Percentiles rank a stretch among this genome's conserved stretches.
phyloP scores from a whole-genome alignment of 2,113 vertebrate genomes.

The Corythornis cristatus region DNA sequence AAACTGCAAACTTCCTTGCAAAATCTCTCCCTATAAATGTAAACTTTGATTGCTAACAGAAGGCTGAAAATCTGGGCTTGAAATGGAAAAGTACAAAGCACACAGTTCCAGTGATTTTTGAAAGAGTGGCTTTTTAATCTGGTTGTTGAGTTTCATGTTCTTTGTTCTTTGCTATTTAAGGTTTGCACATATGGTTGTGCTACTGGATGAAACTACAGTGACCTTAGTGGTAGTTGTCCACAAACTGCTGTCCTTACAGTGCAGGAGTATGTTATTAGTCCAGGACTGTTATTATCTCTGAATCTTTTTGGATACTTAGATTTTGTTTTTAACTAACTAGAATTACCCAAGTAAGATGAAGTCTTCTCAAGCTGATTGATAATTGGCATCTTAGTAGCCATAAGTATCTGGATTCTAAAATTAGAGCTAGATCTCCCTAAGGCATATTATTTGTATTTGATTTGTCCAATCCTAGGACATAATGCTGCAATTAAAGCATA shows the following conservation, averaged over 20 bases:
- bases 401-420: neutral
- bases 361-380: neutral
- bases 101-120: neutral
- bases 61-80: neutral
- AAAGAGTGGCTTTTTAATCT: neutral
- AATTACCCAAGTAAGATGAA: neutral
- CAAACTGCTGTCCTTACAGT: neutral
- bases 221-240: neutral
- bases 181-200: neutral
- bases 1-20: neutral
- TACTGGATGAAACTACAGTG: neutral
- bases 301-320: neutral
- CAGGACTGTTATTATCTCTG: neutral
- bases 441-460: neutral
- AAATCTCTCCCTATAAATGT: constrained; percentile 11
- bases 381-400: neutral
- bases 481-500: neutral
- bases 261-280: neutral
- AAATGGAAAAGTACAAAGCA: neutral
- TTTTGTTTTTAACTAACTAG: neutral
- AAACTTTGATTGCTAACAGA: neutral
- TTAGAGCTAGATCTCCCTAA: neutral
- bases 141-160: neutral
- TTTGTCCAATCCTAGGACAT: neutral
- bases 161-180: constrained; percentile 12